Conservation (phyloP, 2,888 invertebrate genomes). For the Thymelicus lineola region DNA sequence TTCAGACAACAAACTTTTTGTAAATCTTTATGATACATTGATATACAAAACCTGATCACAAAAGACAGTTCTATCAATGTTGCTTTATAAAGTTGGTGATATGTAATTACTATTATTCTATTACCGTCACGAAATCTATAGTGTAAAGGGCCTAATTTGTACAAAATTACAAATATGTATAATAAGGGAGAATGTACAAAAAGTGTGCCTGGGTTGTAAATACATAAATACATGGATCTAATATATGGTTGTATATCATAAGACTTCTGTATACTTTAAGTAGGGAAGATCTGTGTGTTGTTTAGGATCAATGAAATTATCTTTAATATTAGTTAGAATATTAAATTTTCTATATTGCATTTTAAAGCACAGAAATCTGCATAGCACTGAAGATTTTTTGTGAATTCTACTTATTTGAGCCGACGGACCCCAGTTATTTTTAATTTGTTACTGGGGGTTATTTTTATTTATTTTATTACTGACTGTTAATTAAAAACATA, state of each 20-base stretch:
- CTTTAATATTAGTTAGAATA: not conserved
- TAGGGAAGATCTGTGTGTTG: not conserved
- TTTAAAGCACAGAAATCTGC: not conserved
- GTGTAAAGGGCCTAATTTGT: not conserved
- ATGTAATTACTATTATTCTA: no score
- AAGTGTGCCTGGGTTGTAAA: not conserved
- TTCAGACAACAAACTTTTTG: no score
- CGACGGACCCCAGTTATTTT: not conserved
- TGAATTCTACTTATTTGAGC: slow-evolving; percentile 16
- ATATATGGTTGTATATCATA: slow-evolving; percentile 10
- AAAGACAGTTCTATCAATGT: no score
- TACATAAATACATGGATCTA: not conserved
- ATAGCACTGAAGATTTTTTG: not conserved
- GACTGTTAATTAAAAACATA: not conserved
- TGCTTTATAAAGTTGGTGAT: no score
- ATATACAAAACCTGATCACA: no score
- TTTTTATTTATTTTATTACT: slow-evolving; percentile 21
- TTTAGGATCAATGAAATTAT: not conserved
- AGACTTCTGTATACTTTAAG: not conserved
- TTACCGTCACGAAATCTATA: no score
- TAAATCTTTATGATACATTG: no score
- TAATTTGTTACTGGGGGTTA: slow-evolving; percentile 6
- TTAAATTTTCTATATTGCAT: not conserved
- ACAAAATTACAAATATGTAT: not conserved
- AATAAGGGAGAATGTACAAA: not conserved